Conservation (phyloP, 53 echinoderm and acorn worm species). For the Paracentrotus lividus region DNA sequence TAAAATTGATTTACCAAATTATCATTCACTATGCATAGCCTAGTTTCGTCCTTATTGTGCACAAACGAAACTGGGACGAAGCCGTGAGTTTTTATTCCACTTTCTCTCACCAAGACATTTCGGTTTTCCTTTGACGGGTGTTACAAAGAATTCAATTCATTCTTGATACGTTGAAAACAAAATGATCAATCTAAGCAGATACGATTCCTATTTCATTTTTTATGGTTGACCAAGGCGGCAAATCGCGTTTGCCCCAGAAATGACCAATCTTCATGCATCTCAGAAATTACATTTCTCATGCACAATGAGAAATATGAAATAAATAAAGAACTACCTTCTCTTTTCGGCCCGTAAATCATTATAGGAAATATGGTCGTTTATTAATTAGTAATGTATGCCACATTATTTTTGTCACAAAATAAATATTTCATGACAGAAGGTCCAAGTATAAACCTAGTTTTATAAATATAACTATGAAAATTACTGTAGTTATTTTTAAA, state of each 20-base stretch:
- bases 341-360: too few relatives aligned
- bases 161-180: not conserved
- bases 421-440: too few relatives aligned
- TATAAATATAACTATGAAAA: too few relatives aligned
- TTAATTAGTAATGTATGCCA: too few relatives aligned
- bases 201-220: not conserved
- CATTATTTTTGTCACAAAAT: too few relatives aligned
- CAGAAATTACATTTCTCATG: slow-evolving; percentile 1
- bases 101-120: not conserved
- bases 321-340: too few relatives aligned
- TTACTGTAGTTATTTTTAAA: too few relatives aligned
- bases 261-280: slow-evolving; percentile 20
- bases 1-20: not conserved
- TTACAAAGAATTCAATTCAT: slow-evolving; percentile 4
- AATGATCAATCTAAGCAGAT: not conserved
- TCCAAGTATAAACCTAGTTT: too few relatives aligned
- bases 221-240: not conserved
- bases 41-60: not conserved
- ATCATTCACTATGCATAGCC: not conserved
- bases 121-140: slow-evolving; percentile 28
- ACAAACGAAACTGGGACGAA: not conserved
- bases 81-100: not conserved
- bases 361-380: too few relatives aligned
- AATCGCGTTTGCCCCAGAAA: not conserved
- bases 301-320: not conserved